Conservation (phyloP, 1,140 invertebrate genomes). For the Rhagoletis pomonella region DNA sequence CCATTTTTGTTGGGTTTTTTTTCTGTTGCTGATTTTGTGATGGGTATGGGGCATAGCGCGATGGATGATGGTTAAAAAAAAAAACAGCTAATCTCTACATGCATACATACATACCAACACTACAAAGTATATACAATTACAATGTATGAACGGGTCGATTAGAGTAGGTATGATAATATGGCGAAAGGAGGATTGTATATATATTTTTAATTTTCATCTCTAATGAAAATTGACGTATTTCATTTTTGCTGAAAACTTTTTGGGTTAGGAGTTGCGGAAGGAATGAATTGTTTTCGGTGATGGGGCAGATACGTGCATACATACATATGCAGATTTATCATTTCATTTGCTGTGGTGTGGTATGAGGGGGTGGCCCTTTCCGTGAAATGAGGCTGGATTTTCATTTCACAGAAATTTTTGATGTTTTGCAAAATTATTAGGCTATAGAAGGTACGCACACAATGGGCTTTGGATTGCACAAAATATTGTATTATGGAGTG, state of each 20-base stretch:
- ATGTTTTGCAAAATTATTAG: background rate
- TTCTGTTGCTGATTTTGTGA: background rate
- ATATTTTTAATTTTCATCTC: background rate
- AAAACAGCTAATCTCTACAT: background rate
- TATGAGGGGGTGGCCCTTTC: no score
- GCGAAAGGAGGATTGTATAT: background rate
- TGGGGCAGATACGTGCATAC: no score
- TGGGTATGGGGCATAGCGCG: background rate
- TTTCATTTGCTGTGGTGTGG: no score
- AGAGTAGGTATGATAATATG: background rate
- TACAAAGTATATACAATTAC: background rate
- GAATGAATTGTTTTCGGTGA: background rate
- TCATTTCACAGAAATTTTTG: no score
- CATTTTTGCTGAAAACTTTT: background rate
- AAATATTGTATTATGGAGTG: background rate
- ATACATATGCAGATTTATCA: no score
- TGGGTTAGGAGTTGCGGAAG: background rate
- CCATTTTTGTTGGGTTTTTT: background rate
- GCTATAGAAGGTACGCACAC: background rate
- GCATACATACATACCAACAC: background rate
- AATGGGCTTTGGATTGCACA: background rate
- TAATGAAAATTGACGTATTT: background rate
- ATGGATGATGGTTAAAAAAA: no score
- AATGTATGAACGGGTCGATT: background rate
- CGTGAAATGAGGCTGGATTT: no score